phyloP scores from a whole-genome alignment of 2,113 vertebrate species.

The Dicerorhinus sumatrensis region DNA sequence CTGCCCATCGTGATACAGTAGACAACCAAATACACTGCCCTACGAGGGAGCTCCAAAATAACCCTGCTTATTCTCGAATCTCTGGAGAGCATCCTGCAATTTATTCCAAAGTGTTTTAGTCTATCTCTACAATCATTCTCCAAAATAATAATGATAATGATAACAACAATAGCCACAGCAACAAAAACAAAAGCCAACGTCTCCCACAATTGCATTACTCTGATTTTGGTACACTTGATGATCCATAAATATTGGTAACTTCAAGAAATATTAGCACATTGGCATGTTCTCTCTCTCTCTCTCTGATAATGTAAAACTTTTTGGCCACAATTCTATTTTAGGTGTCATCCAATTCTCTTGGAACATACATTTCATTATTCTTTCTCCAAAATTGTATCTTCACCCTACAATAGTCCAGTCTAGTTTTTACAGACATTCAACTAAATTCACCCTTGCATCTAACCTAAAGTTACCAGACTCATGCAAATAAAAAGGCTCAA shows the following conservation, averaged over 20 bases:
- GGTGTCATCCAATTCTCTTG: background rate
- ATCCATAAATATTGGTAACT: constrained; percentile 30
- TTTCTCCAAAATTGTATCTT: constrained; percentile 1
- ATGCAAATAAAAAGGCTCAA: background rate
- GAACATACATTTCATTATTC: constrained; percentile 23
- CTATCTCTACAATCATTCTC: background rate
- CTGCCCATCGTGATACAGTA: background rate
- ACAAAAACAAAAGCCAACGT: constrained; percentile 7
- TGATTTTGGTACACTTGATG: background rate
- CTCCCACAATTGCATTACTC: background rate
- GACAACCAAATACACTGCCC: background rate
- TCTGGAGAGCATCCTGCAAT: background rate
- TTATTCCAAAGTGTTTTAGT: background rate
- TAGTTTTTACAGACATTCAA: constrained; percentile 22
- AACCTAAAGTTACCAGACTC: constrained; percentile 23
- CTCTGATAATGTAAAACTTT: background rate
- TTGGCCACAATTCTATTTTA: background rate
- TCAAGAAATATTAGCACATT: constrained; percentile 10
- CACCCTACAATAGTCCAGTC: background rate
- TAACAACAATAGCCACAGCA: background rate
- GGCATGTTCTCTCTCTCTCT: background rate
- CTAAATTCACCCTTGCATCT: background rate
- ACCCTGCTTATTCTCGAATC: background rate
- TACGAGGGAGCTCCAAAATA: background rate
- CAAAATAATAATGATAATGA: background rate